Conservation (phyloP, 2,797 vertebrate species). For the Argyrosomus regius region DNA sequence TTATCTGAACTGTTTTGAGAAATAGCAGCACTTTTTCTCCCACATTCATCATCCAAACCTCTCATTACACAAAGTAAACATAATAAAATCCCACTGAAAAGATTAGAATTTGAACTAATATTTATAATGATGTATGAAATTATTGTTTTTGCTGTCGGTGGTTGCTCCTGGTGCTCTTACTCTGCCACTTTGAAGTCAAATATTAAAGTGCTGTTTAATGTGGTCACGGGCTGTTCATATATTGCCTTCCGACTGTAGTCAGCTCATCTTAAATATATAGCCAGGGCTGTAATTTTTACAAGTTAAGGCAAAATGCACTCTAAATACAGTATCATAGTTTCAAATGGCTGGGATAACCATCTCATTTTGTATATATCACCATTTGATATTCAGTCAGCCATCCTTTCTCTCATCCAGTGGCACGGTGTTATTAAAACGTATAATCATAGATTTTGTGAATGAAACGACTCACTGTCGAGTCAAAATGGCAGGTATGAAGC, state of each 20-base stretch:
- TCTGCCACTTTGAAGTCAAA: slow-evolving; percentile 85
- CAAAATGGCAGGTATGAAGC: slow-evolving; percentile 78
- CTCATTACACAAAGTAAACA: slow-evolving; percentile 74
- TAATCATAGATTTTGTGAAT: slow-evolving; percentile 86
- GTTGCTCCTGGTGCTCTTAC: slow-evolving; percentile 76
- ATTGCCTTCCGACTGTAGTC: slow-evolving; percentile 80
- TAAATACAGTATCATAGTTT: slow-evolving; percentile 90
- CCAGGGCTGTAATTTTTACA: slow-evolving; percentile 88
- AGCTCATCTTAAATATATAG: slow-evolving; percentile 86
- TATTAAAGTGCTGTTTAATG: slow-evolving; percentile 88
- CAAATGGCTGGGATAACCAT: slow-evolving; percentile 80
- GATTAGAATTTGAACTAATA: slow-evolving; percentile 83
- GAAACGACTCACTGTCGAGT: slow-evolving; percentile 68
- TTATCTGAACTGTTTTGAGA: neutral
- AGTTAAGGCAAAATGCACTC: slow-evolving; percentile 88
- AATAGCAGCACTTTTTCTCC: slow-evolving; percentile 36
- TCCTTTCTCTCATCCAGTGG: slow-evolving; percentile 69
- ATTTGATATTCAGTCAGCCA: slow-evolving; percentile 79
- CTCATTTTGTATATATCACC: slow-evolving; percentile 80
- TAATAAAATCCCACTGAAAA: slow-evolving; percentile 75
- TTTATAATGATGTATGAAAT: slow-evolving; percentile 86
- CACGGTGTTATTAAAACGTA: slow-evolving; percentile 83
- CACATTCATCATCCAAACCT: slow-evolving; percentile 67
- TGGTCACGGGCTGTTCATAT: slow-evolving; percentile 84
- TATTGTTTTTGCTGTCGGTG: slow-evolving; percentile 84